Evolutionary conservation across 2,888 invertebrate genomes (phyloP).

Genomic region (Drosophila hamatofila): DNA sequence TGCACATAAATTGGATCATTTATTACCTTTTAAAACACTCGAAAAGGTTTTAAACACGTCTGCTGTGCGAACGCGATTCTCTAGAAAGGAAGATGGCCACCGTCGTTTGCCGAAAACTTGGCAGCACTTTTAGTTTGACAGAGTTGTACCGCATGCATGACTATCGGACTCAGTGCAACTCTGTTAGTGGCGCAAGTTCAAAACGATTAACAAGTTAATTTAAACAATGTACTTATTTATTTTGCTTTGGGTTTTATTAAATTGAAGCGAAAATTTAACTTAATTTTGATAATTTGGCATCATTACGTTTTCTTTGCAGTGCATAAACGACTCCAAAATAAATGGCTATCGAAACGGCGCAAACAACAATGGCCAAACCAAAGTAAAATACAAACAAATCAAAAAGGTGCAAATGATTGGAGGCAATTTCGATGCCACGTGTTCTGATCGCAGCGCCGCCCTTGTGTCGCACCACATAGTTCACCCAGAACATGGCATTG

Average conservation of each 20-base stretch:
- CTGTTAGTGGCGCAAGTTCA: constrained; percentile 34
- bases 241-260: constrained; percentile 23
- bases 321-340: constrained; percentile 51
- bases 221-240: constrained; percentile 23
- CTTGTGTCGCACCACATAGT: constrained; percentile 84
- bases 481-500: constrained; percentile 85
- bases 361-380: constrained; percentile 62
- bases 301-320: constrained; percentile 57
- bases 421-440: constrained; percentile 76
- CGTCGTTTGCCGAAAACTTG: constrained; percentile 57
- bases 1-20: constrained; percentile 40
- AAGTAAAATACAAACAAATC: constrained; percentile 85
- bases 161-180: constrained; percentile 33
- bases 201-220: constrained; percentile 8
- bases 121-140: constrained; percentile 49
- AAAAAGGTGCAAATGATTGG: constrained; percentile 82
- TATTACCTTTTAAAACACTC: constrained; percentile 85
- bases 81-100: constrained; percentile 83
- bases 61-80: constrained; percentile 82
- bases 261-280: constrained; percentile 43
- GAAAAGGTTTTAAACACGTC: constrained; percentile 85
- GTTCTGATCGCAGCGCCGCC: constrained; percentile 83
- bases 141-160: constrained; percentile 25
- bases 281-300: constrained; percentile 71
- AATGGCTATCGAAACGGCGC: constrained; percentile 38